Base-by-base conservation (phyloP, 2,113 vertebrate species). In the human (Homo sapiens) region DNA sequence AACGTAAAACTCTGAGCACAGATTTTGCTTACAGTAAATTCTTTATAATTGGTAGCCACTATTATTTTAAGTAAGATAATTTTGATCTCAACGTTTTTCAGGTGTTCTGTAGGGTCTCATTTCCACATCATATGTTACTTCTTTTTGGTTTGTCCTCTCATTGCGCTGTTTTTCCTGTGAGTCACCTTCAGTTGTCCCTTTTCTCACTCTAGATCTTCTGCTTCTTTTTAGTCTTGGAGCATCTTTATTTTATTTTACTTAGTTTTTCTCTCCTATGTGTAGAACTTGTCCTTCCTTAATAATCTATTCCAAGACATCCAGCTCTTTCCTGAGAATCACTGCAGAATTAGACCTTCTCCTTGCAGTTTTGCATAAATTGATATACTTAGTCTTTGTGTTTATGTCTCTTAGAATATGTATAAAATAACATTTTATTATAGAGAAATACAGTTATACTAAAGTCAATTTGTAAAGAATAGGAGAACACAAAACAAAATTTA, bases 371-470 rank as follows among this genome's bases (percentile, higher is more conserved):
- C 43, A 72, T 86, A 90, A 83, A 52, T 79, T 79, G 30, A 45
- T 81, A 93, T 59, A 35, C 35, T 86, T 90, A 76, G 25, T 87
- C 4, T 35, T 59, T 81, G 25, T 80, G 38, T 85, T 92, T 92
- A 50, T 52, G 18, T 86, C n/a, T 93, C 50, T 89, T 64, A 89
- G n/a, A 93, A 8, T 86, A 4, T 94, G 2, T 96, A 20, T 55
- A 85, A 83, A 86, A 61, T 90, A 66, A 66, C 11, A 66, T 38
- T 55, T 88, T 94, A 94, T 82, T 87, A 10, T 23, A 96, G 43
- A 68, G 13, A 48, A 70, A 80, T 75, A 45, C 61, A 83, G 23
- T 87, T 97, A 72, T 73, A 70, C 30, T 50, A n/a, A 80, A 59
- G 45, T 91, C 2, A 20, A 66, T 89, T 89, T 79, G n/a, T 89